A percentile compares a stretch with the other conserved stretches of the same genome.
Evolutionary conservation across 2,888 invertebrate species (phyloP).

Genomic region (Cheilosia soror): DNA sequence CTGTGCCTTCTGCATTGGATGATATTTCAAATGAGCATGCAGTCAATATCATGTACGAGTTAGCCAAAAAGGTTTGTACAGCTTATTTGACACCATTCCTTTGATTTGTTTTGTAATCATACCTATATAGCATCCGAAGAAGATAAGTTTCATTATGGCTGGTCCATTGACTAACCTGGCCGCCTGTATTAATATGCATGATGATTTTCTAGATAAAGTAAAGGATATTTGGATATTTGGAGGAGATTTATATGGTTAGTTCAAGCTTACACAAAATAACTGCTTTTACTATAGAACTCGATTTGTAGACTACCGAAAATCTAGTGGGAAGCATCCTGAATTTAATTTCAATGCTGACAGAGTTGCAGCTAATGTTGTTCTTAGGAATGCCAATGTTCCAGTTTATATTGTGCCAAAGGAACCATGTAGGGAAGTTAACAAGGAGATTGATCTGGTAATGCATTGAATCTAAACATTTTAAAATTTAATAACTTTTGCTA

Average conservation of each 20-base stretch:
- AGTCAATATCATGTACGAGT: constrained; percentile 85
- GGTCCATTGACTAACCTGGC: constrained; percentile 92
- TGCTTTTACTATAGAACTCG: neutral
- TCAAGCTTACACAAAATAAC: neutral
- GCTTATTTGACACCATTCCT: neutral
- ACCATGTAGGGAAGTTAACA: constrained; percentile 83
- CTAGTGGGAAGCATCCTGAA: constrained; percentile 85
- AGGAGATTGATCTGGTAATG: constrained; percentile 76
- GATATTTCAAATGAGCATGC: constrained; percentile 85
- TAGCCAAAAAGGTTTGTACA: constrained; percentile 85
- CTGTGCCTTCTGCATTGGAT: constrained; percentile 81
- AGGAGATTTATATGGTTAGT: constrained; percentile 88
- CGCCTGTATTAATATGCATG: constrained; percentile 87
- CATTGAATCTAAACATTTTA: neutral
- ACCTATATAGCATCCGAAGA: constrained; percentile 82
- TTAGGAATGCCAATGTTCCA: constrained; percentile 85
- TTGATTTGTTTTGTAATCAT: neutral
- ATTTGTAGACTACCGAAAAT: constrained; percentile 48
- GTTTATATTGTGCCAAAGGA: constrained; percentile 89
- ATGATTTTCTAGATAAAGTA: constrained; percentile 86
- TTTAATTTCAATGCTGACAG: constrained; percentile 91
- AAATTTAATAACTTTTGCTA: neutral
- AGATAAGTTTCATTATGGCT: constrained; percentile 87
- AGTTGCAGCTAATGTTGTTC: constrained; percentile 88
- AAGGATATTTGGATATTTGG: constrained; percentile 90